Evolutionary conservation across 2,888 invertebrate genomes (phyloP).

Genomic region (Clepsis dumicolana): DNA sequence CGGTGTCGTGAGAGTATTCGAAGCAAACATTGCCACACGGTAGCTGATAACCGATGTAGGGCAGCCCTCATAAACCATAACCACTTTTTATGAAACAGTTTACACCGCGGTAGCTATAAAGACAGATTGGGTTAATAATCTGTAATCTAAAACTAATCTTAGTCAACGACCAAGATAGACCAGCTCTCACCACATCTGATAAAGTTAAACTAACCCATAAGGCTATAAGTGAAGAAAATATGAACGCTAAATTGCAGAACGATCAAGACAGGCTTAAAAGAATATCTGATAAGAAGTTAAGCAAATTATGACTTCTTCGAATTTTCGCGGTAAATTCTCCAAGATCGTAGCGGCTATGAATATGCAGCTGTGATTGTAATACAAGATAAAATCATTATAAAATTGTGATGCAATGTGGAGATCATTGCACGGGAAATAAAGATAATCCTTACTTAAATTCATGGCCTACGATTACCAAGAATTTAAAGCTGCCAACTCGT

Average conservation of each 20-base stretch:
- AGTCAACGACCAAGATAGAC: conserved; percentile 1
- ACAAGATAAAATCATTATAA: not conserved
- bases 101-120: conserved; percentile 27
- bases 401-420: not conserved
- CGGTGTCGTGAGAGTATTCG: conserved; percentile 67
- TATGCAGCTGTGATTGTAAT: not conserved
- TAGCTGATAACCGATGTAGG: conserved; percentile 64
- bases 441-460: not conserved
- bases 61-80: conserved; percentile 34
- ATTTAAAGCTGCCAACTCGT: not conserved
- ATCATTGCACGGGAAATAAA: not conserved
- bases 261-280: too few species aligned
- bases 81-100: conserved; percentile 40
- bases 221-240: not conserved
- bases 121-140: conserved; percentile 29
- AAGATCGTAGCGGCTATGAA: not conserved
- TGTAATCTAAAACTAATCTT: conserved; percentile 32
- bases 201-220: not conserved
- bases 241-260: not conserved
- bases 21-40: conserved; percentile 59
- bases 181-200: not conserved
- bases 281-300: too few species aligned
- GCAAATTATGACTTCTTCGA: not conserved
- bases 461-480: not conserved
- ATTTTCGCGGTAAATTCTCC: not conserved